Evolutionary conservation across 2,113 vertebrate genomes (phyloP), one percentile per base, ranked within the genome.

Genomic region (Corythornis cristatus): DNA sequence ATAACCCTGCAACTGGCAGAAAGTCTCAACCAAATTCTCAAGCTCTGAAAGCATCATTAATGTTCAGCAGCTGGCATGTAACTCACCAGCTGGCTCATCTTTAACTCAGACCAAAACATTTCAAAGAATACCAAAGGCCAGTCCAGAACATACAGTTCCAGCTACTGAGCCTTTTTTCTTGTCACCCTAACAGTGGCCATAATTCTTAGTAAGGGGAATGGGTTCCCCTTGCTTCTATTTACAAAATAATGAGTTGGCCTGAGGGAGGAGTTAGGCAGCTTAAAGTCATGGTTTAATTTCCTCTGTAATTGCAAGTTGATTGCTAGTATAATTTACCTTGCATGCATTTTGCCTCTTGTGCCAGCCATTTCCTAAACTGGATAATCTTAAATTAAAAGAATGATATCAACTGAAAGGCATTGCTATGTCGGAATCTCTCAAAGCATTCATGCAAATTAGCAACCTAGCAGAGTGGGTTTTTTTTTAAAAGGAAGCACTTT

Each of bases 261-360:
- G 89, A 91, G 96, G 95, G 96, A 94, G 73, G 96, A 96, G 87
- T 95, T 94, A 93, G 89, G 50, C 85, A 84, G 60, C 92, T 97
- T 94, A 93, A 95, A 97, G 81, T 92, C 93, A 87, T 75, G 89
- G 95, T 97, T 97, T 97, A 96, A 98, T 98, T 95, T 97, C 90
- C 73, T 96, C 92, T 90, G 93, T 97, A 98, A 98, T 97, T 97
- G 92, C 86, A 92, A 91, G 93, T 94, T 97, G 94, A 97, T 97
- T 97, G 91, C 95, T 88, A 78, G 80, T 89, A 77, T 97, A 97
- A 97, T 97, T 97, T 97, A 95, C 61, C 54, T 78, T 78, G 58
- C 80, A 72, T 57, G 65, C 74, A 72, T 95, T 67, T 95, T 95
- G 86, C 94, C 76, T 90, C 88, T 87, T 88, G 67, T 25, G 88